phyloP scores from a whole-genome alignment of 30 jellyfish, hydroid and myxozoan species.

The Chrysaora quinquecirrha region DNA sequence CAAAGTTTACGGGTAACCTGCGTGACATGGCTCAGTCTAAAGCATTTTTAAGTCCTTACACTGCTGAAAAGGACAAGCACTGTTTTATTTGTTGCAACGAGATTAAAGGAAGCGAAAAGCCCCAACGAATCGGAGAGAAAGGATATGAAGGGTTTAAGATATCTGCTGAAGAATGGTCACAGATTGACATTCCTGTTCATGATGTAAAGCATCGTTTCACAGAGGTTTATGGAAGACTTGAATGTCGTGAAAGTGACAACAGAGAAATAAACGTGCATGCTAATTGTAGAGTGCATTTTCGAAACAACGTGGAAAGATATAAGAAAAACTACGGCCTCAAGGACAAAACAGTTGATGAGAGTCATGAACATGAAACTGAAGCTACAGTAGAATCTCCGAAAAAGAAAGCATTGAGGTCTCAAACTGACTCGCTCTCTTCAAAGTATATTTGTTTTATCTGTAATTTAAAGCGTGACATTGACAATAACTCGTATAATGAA shows the following conservation, averaged over 20 bases:
- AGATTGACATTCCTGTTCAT: neutral
- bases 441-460: neutral
- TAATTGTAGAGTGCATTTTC: neutral
- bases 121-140: neutral
- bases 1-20: too few relatives aligned
- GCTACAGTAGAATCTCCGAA: neutral
- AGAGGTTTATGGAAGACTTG: neutral
- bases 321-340: neutral
- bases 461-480: neutral
- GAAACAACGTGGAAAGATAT: neutral
- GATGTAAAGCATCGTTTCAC: neutral
- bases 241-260: neutral
- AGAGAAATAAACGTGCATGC: neutral
- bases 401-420: too few relatives aligned
- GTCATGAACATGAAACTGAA: neutral
- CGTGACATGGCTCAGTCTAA: too few relatives aligned
- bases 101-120: neutral
- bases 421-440: neutral
- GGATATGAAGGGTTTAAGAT: neutral
- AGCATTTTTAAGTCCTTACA: neutral
- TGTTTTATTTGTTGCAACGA: neutral
- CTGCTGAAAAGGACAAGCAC: neutral
- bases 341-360: neutral
- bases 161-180: neutral
- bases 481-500: neutral